phyloP scores from a whole-genome alignment of 2,113 vertebrate species.

The Indicator indicator region DNA sequence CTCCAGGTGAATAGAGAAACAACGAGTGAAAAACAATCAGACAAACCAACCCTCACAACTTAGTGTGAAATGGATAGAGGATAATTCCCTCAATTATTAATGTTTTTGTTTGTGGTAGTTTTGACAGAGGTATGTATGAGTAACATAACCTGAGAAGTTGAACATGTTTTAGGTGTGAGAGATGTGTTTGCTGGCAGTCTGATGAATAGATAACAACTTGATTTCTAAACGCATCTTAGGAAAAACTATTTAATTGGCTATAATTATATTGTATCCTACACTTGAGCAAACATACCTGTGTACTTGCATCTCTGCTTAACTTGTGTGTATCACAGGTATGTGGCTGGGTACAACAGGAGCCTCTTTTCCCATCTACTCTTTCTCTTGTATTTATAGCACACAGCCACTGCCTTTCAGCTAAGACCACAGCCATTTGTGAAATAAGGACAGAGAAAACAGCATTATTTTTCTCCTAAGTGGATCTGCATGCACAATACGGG shows the following conservation, averaged over 20 bases:
- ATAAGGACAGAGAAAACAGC: background rate
- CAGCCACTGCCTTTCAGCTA: background rate
- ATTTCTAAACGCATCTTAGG: slow-evolving; percentile 18
- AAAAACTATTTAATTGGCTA: slow-evolving; percentile 35
- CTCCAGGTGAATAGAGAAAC: background rate
- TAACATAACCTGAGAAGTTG: slow-evolving; percentile 19
- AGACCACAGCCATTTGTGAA: background rate
- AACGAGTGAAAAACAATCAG: background rate
- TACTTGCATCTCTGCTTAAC: background rate
- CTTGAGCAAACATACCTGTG: background rate
- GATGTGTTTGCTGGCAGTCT: slow-evolving; percentile 31
- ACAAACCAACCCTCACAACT: background rate
- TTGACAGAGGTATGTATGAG: background rate
- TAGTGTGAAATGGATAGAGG: background rate
- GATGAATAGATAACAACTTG: slow-evolving; percentile 42
- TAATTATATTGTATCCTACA: background rate
- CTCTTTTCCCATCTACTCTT: background rate
- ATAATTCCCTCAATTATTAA: background rate
- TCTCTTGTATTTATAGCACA: background rate
- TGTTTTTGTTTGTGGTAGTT: background rate
- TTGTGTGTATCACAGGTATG: background rate
- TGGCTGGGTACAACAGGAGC: background rate
- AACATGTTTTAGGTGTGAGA: background rate
- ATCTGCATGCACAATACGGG: background rate
- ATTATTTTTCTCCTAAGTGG: background rate